A percentile compares a stretch with the other conserved stretches of the same genome.
Conservation (phyloP, 2,888 invertebrate species). For the Cantharis lateralis region DNA sequence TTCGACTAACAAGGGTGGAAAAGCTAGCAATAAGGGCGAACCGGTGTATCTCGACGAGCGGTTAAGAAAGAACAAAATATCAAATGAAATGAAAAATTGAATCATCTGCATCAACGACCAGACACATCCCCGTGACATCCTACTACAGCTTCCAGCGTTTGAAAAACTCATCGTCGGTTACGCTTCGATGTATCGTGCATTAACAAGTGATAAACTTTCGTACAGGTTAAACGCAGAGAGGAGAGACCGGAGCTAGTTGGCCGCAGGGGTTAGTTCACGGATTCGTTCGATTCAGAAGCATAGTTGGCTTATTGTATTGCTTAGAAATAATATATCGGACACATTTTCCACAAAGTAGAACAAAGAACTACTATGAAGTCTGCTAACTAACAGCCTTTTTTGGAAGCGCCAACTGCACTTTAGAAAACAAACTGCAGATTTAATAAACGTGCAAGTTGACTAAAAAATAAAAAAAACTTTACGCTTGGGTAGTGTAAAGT, state of each 20-base stretch:
- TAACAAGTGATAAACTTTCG: background rate
- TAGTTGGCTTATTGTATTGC: no score
- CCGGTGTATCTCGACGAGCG: background rate
- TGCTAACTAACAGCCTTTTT: no score
- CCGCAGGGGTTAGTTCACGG: background rate
- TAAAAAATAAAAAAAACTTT: background rate
- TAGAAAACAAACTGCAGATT: background rate
- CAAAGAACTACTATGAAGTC: no score
- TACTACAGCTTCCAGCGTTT: background rate
- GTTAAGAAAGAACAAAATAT: background rate
- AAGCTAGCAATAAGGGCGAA: background rate
- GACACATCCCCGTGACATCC: background rate
- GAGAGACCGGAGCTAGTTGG: background rate
- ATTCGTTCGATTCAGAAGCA: background rate
- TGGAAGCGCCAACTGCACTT: no score
- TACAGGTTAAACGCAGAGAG: background rate
- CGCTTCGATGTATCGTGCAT: background rate
- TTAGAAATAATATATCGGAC: no score
- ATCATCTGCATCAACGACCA: background rate
- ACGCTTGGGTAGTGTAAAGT: background rate
- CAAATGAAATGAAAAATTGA: background rate
- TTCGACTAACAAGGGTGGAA: background rate
- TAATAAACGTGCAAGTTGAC: background rate
- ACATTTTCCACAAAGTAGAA: no score
- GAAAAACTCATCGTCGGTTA: background rate